Percentiles rank a stretch among this genome's conserved stretches.
Conservation (phyloP, 2,888 invertebrate species). For the Pyrocoelia pectoralis region DNA sequence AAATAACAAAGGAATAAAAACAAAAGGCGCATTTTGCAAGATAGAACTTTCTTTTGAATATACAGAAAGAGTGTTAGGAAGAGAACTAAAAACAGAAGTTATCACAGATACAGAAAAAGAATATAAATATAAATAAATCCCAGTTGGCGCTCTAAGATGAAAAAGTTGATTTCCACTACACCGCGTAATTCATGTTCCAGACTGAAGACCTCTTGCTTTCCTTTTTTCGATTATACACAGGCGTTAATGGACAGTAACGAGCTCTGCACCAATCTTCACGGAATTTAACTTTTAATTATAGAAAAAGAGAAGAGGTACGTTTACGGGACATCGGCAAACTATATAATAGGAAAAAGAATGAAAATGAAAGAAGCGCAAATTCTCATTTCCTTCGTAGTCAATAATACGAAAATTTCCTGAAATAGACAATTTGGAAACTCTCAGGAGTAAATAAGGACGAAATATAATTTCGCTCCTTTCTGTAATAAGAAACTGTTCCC, state of each 20-base stretch:
- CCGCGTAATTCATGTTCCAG: not conserved
- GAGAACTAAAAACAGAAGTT: not conserved
- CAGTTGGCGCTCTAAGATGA: not conserved
- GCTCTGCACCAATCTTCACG: not conserved
- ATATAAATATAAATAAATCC: not conserved
- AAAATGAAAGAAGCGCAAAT: constrained; percentile 15
- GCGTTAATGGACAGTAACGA: not conserved
- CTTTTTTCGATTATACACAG: not conserved
- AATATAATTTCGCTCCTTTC: constrained; percentile 35
- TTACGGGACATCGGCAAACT: constrained; percentile 15
- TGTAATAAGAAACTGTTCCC: constrained; percentile 31
- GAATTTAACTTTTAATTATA: not conserved
- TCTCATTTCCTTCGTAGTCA: constrained; percentile 23
- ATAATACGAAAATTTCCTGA: constrained; percentile 30
- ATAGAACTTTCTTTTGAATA: not conserved
- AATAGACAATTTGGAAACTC: constrained; percentile 36
- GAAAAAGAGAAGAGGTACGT: too few species aligned
- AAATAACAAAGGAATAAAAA: not conserved
- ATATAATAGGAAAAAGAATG: constrained; percentile 23
- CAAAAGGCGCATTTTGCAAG: not conserved
- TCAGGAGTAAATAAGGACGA: constrained; percentile 34
- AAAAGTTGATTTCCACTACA: not conserved
- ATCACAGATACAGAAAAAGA: not conserved
- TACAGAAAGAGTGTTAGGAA: not conserved
- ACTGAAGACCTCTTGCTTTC: not conserved